Conservation (phyloP, 2,888 invertebrate genomes). For the Sinopyrophorus schimmeli region DNA sequence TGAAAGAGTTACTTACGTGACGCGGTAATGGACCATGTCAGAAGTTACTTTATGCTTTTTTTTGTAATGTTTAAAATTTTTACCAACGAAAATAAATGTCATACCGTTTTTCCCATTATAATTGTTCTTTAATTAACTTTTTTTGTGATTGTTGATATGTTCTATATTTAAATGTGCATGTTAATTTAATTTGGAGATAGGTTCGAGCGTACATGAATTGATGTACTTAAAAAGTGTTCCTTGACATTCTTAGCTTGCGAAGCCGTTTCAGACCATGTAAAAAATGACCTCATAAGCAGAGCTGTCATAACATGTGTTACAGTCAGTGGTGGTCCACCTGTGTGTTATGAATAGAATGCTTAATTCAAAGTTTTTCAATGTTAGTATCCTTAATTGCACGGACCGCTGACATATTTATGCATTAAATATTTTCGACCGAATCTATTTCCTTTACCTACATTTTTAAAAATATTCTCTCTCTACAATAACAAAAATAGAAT, state of each 20-base stretch:
- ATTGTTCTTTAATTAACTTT: constrained; percentile 14
- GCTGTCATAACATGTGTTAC: constrained; percentile 15
- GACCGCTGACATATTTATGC: constrained; percentile 7
- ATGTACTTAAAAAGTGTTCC: constrained; percentile 11
- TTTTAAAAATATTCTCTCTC: too few relatives aligned
- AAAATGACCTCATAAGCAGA: constrained; percentile 20
- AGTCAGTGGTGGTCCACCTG: constrained; percentile 22
- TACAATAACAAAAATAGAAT: too few relatives aligned
- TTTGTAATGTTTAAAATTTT: constrained; percentile 31
- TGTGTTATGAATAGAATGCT: constrained; percentile 13
- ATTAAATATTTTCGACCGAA: too few relatives aligned
- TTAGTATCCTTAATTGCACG: constrained; percentile 1
- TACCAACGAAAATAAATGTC: constrained; percentile 18
- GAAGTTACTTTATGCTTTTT: constrained; percentile 39
- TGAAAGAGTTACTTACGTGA: constrained; percentile 40
- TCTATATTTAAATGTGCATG: too few relatives aligned
- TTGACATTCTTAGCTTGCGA: constrained; percentile 15
- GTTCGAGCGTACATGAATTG: too few relatives aligned
- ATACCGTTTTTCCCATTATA: constrained; percentile 9
- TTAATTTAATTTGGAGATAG: too few relatives aligned
- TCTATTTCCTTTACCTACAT: too few relatives aligned
- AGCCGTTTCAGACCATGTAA: constrained; percentile 13
- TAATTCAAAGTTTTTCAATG: constrained; percentile 4
- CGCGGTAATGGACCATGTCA: constrained; percentile 38
- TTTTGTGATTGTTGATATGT: too few relatives aligned